phyloP scores from a whole-genome alignment of 2,113 vertebrate genomes.

The Oryctolagus cuniculus region DNA sequence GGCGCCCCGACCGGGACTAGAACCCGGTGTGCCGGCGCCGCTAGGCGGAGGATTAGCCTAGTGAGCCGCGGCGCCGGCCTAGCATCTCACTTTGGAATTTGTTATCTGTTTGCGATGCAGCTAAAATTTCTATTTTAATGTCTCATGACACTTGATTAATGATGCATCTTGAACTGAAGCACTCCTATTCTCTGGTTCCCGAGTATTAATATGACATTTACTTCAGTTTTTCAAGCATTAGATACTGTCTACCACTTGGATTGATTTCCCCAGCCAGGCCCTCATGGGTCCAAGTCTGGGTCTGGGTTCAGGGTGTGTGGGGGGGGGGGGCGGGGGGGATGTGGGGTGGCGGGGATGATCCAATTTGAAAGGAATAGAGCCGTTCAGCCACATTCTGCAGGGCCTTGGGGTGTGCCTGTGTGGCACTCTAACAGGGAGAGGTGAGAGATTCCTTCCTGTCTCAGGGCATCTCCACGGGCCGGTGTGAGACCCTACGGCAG shows the following conservation, averaged over 20 bases:
- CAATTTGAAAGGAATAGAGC: background rate
- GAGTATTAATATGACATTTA: constrained; percentile 43
- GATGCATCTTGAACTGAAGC: constrained; percentile 36
- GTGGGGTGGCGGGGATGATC: background rate
- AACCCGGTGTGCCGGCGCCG: no score
- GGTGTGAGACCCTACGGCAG: background rate
- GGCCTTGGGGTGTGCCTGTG: background rate
- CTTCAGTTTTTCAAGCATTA: constrained; percentile 52
- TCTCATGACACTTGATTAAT: constrained; percentile 53
- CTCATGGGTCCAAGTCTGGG: background rate
- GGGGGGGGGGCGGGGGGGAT: no score
- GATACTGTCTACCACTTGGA: constrained; percentile 10
- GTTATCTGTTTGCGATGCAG: constrained; percentile 43
- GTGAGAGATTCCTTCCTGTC: background rate
- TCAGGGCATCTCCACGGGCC: background rate
- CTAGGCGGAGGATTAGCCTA: no score
- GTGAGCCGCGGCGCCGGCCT: no score
- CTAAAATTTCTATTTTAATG: constrained; percentile 61
- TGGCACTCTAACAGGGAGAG: background rate
- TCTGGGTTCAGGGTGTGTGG: background rate
- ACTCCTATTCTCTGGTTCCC: constrained; percentile 40
- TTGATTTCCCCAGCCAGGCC: constrained; percentile 15
- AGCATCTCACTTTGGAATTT: constrained; percentile 57
- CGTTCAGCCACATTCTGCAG: background rate
- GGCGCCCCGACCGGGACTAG: no score